Evolutionary conservation across 1,140 invertebrate genomes (phyloP), one percentile per base, ranked within the genome.

Genomic region (Polypedilum pembai): DNA sequence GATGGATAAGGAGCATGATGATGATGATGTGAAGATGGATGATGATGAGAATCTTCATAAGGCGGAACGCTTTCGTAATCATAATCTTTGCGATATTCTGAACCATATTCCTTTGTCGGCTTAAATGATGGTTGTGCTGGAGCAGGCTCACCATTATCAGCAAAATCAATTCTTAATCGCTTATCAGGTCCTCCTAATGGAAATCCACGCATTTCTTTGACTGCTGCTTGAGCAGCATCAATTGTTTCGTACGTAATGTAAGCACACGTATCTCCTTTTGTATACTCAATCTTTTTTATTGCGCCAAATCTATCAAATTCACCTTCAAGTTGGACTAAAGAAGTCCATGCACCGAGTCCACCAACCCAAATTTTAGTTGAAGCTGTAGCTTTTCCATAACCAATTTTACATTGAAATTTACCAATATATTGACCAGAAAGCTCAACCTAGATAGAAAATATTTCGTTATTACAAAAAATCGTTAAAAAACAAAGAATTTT

Each of bases 281-380:
- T 89, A 84, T 96, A 98, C 80, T 99, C 96, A 78, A 99, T 98
- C 81, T 97, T 97, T 79, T 98, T 94, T 76, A 99, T 98, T 0
- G 94, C 95, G n/a, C 97, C 97, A 85, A 98, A 99, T 75, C 96
- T 85, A 83, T 99, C 96, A 85, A 99, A 99, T 84, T 99, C 97
- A 41, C 94, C 86, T 82, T 98, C 95, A 15, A 99, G 81, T 77
- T 95, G 92, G 1, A 92, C 89, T 8, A 95, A 88, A 7, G 94
- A 97, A 0, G 96, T 94, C 96, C 96, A 98, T 0, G 94, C 91
- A 0, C 96, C 96, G 15, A 99, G 84, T 41, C 96, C 96, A 76
- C 98, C 98, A 1, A 99, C 94, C 97, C 97, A 99, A 75, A 99
- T 94, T 76, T 94, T 87, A 15, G 94, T 96, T 0, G 96, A 98